A percentile compares a stretch with the other conserved stretches of the same genome.
Evolutionary conservation across 2,113 vertebrate genomes (phyloP).

Genomic region (Daphoenositta chrysoptera): DNA sequence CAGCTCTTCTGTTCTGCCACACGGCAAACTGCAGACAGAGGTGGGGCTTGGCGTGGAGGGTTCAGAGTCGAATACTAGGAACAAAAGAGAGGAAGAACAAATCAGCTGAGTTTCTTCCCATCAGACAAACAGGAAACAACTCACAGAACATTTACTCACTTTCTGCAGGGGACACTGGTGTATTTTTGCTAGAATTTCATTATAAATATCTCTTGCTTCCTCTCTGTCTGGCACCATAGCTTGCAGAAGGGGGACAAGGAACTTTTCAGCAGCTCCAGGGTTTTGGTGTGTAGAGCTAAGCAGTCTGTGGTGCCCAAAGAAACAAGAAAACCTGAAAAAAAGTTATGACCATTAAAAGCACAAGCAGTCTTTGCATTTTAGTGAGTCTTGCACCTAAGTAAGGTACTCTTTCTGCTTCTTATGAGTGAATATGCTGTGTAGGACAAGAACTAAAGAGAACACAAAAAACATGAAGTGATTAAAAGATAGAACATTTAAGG

Average conservation of each 20-base stretch:
- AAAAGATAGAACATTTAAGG: neutral
- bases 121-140: neutral
- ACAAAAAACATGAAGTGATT: neutral
- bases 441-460: conserved; percentile 30
- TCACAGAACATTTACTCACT: conserved; percentile 50
- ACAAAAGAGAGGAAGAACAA: neutral
- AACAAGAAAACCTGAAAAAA: conserved; percentile 23
- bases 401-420: neutral
- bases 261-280: conserved; percentile 69
- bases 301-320: neutral
- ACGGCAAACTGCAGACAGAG: conserved; percentile 43
- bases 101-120: neutral
- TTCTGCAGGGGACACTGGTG: conserved; percentile 80
- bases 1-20: conserved; percentile 55
- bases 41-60: conserved; percentile 47
- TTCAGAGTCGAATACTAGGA: conserved; percentile 65
- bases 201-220: conserved; percentile 76
- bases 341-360: neutral
- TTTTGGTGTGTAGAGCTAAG: conserved; percentile 4
- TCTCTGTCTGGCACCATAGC: neutral
- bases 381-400: neutral
- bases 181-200: conserved; percentile 78
- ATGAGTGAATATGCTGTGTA: neutral
- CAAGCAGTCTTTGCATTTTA: neutral
- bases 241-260: conserved; percentile 50